Evolutionary conservation across 2,797 vertebrate species (phyloP), one percentile per base, ranked within the genome.

Genomic region (Catostomus latipinnis): DNA sequence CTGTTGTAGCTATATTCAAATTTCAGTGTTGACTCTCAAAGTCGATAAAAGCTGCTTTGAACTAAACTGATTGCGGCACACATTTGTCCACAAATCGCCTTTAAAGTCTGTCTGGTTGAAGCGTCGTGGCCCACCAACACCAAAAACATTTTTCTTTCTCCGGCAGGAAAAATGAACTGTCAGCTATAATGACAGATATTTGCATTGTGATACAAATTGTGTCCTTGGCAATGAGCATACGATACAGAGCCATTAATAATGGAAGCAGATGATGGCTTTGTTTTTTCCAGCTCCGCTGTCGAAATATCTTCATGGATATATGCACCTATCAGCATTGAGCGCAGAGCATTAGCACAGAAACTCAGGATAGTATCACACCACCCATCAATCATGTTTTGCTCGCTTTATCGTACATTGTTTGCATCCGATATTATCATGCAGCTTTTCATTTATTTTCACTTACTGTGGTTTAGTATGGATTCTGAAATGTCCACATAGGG

Each of bases 171-270:
- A 95, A 94, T 95, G 92, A 93, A 94, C 91, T 94, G 94, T 94
- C 94, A 93, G 88, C 89, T 94, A 93, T 94, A 94, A 95, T 94
- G 93, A 94, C 94, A 93, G 92, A 95, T 94, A 94, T 94, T 94
- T 94, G 93, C 93, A 94, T 94, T 93, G 93, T 92, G 92, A 93
- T 94, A 93, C 93, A 94, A 94, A 94, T 93, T 89, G 92, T 92
- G 93, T 94, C 93, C 93, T 94, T 93, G 93, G 93, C 91, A 84
- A 93, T 93, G 93, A 93, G 93, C 93, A 91, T 93, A 93, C 93
- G 92, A 93, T 93, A 94, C 93, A 93, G 93, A 93, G 93, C 92
- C 93, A 92, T 93, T 92, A 91, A 92, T 94, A 94, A 93, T 92
- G 91, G 93, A 94, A 93, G 94, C 94, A 93, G 93, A 94, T 94